phyloP scores from a whole-genome alignment of 2,888 invertebrate species.

The Cybosia mesomella region DNA sequence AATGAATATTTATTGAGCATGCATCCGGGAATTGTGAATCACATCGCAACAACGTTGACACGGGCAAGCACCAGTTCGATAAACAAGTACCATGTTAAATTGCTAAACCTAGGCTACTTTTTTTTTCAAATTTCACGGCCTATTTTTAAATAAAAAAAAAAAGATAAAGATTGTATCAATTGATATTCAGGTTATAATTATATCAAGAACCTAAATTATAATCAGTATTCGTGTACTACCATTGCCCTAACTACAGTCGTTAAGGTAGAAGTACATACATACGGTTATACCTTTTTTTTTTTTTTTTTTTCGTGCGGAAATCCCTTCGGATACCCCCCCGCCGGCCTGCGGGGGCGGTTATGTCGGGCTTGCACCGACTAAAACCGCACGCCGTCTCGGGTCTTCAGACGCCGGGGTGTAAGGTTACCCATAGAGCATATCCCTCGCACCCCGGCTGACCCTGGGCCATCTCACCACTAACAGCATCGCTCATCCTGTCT shows the following conservation, averaged over 20 bases:
- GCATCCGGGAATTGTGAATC: constrained; percentile 64
- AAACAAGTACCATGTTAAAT: background rate
- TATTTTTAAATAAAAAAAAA: background rate
- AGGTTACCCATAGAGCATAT: too few species aligned
- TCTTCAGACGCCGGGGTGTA: too few species aligned
- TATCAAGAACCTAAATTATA: background rate
- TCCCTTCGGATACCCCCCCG: too few species aligned
- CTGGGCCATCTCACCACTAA: too few species aligned
- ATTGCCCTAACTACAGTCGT: background rate
- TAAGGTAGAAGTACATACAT: too few species aligned
- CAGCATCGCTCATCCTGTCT: too few species aligned
- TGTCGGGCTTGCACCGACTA: too few species aligned
- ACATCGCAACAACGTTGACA: constrained; percentile 17
- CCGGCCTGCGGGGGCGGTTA: too few species aligned
- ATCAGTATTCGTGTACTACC: background rate
- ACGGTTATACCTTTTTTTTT: too few species aligned
- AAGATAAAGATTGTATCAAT: background rate
- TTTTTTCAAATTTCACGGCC: background rate
- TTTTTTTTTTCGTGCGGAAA: too few species aligned
- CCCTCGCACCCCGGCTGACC: too few species aligned
- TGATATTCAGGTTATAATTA: background rate
- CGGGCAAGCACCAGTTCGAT: background rate
- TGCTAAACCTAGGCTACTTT: background rate
- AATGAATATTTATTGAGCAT: constrained; percentile 64
- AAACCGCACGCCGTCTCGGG: too few species aligned